Evolutionary conservation across 1,140 invertebrate species (phyloP), one percentile per base, ranked within the genome.

Genomic region (Anoplophora glabripennis): DNA sequence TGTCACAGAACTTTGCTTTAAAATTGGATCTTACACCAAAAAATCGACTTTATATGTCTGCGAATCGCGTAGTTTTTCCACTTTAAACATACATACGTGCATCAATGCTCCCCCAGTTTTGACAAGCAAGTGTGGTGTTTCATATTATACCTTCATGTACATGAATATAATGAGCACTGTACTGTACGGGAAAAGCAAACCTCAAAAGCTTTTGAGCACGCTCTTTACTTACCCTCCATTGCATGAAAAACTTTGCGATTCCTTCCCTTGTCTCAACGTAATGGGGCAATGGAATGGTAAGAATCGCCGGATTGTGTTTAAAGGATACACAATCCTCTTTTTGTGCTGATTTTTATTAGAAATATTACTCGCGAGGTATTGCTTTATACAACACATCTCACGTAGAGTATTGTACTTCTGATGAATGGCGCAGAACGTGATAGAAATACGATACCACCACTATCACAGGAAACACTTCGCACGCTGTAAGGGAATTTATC

Each of bases 351-450:
- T 59, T 59, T 59, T 53, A 36, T 52, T 59, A 51, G 49, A 45
- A 51, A 59, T 59, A 52, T 52, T 51, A 38, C 41, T 53, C 37
- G 36, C 41, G 48, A 51, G 17, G 21, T 17, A 35, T 47, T 41
- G 41, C 49, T 53, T 47, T 59, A 45, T 51, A 49, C 56, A 57
- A 47, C 57, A 53, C 47, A 51, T 59, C 57, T 52, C 53, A 46
- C 53, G 53, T 56, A 41, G 28, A 53, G 15, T 59, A 59, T 59
- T 59, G 57, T 59, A 40, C 46, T 42, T 12, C 35, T 58, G 56
- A 58, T 58, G 56, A 58, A 58, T 58, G 56, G 56, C 51, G 56
- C 4, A 47, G 51, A 51, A 58, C 56, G 56, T 58, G 56, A 58
- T 47, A 15, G 34, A 44, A 36, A 44, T 59, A 53, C 57, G 44